Conservation (phyloP, 1,140 invertebrate genomes). For the Euwallacea fornicatus region DNA sequence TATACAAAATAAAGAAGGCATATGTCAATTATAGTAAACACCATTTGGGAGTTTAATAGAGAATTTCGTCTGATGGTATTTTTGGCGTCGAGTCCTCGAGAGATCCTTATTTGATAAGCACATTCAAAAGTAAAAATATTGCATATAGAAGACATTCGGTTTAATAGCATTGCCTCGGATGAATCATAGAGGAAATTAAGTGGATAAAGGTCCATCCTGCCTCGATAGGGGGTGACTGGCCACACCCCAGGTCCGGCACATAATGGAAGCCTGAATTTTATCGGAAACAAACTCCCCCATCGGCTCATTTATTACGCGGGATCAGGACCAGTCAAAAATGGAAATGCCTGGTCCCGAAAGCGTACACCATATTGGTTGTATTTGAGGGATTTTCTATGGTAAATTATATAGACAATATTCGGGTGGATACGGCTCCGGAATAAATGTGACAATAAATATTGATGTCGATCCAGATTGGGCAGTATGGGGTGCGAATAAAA, state of each 20-base stretch:
- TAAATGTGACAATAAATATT: constrained; percentile 40
- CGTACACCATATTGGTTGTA: constrained; percentile 41
- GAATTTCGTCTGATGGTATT: too few relatives aligned
- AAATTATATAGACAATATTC: constrained; percentile 43
- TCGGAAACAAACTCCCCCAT: constrained; percentile 41
- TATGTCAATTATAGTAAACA: neutral
- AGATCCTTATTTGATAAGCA: constrained; percentile 36
- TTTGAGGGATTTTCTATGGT: constrained; percentile 41
- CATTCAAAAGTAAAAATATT: constrained; percentile 26
- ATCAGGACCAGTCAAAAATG: constrained; percentile 40
- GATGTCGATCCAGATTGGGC: constrained; percentile 31
- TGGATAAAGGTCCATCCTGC: neutral
- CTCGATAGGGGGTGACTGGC: constrained; percentile 20
- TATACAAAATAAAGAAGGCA: neutral
- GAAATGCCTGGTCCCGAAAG: constrained; percentile 29
- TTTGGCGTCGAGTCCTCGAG: constrained; percentile 21
- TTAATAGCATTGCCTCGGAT: neutral
- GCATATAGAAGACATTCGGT: constrained; percentile 9
- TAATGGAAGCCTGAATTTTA: constrained; percentile 38
- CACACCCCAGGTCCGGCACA: constrained; percentile 43
- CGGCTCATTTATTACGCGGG: constrained; percentile 38
- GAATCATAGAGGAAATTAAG: constrained; percentile 15
- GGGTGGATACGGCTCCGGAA: constrained; percentile 31
- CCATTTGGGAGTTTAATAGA: constrained; percentile 9
- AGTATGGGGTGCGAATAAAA: constrained; percentile 30